A percentile compares a stretch with the other conserved stretches of the same genome.
Conservation (phyloP, 30 jellyfish, hydroid and myxozoan genomes). For the Chrysaora quinquecirrha region DNA sequence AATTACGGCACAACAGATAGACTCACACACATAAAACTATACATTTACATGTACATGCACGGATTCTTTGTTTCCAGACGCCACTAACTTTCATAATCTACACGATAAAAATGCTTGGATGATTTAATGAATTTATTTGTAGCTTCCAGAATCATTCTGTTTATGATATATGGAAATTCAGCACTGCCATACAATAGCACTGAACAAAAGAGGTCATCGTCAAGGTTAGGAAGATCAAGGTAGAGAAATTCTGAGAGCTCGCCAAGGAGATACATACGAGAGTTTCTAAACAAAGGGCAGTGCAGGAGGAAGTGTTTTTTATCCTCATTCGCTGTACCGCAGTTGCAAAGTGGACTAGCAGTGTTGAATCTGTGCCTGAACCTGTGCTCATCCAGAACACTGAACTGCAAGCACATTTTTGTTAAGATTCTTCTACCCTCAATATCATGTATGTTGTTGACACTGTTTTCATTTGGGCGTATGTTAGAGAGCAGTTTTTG, state of each 20-base stretch:
- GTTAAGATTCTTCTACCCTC: no score
- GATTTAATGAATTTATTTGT: conserved; percentile 13
- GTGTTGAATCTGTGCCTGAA: neutral
- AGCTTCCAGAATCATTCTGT: conserved; percentile 53
- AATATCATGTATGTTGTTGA: no score
- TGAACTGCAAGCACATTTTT: neutral
- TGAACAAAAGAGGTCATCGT: conserved; percentile 37
- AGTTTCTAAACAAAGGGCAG: conserved; percentile 30
- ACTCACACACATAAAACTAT: conserved; percentile 4
- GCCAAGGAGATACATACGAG: conserved; percentile 39
- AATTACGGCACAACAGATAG: neutral
- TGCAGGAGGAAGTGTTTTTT: conserved; percentile 59
- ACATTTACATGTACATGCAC: neutral
- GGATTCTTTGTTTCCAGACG: neutral
- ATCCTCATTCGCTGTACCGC: conserved; percentile 47
- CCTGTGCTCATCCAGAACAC: neutral
- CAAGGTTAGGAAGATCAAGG: conserved; percentile 31
- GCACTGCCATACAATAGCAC: conserved; percentile 46
- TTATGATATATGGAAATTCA: conserved; percentile 37
- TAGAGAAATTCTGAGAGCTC: conserved; percentile 44
- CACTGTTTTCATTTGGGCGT: no score
- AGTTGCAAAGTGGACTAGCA: conserved; percentile 27
- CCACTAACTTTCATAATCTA: neutral
- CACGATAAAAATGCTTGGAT: neutral
- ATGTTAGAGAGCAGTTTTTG: no score